Evolutionary conservation across 2,113 vertebrate species (phyloP), one percentile per base, ranked within the genome.

Genomic region (Amphiprion percula): DNA sequence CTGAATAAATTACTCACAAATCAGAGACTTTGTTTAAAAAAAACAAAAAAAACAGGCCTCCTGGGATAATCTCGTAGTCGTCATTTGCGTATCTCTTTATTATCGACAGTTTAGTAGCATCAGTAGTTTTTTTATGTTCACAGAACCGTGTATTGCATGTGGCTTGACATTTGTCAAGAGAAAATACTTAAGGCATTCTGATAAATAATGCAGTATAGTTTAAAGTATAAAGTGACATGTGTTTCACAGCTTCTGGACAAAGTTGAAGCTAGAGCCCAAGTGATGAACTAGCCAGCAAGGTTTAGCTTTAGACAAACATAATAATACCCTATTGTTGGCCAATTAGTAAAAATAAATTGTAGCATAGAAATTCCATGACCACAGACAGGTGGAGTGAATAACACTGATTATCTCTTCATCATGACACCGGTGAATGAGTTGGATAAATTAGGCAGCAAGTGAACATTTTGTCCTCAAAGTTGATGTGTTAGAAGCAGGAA

Each of bases 171-270:
- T 44, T 66, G n/a, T 41, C 3, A 2, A 10, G n/a, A 77, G 24
- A 0, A 82, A 59, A 76, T 59, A 72, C 23, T 52, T 1, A 62
- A 77, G n/a, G 16, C 23, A 46, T 70, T 66, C 6, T 53, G 16
- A 65, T 77, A 87, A 71, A 86, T 74, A 76, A 68, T 63, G 62
- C 30, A 74, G 4, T 63, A n/a, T 5, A 83, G 52, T 74, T 79
- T 65, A 41, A 75, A 77, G 46, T 41, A 56, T 77, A 86, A 85
- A 85, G 82, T 79, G 83, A 58, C 52, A 55, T 26, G 12, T 77
- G 63, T 80, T 86, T 91, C 91, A 90, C 88, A 89, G 81, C 56
- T 86, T 82, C 17, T 59, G 14, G n/a, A 56, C 4, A 61, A 66
- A 73, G 63, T 28, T 52, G 6, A 73, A 30, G 64, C 61, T 23